Evolutionary conservation across 2,113 vertebrate species (phyloP).

Genomic region (Albula glossodonta): DNA sequence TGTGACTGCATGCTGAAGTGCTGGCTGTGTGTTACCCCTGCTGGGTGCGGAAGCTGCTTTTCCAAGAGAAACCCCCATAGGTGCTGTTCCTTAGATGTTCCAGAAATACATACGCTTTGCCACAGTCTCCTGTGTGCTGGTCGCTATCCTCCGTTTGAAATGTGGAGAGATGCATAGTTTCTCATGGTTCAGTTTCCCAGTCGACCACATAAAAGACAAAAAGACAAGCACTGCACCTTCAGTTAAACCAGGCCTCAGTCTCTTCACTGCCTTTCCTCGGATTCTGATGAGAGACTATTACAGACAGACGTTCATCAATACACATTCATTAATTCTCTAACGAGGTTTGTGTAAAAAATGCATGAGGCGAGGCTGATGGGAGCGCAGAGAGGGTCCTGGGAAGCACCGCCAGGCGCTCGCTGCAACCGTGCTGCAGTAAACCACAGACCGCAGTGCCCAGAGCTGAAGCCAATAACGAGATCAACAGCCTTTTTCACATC

Average conservation of each 20-base stretch:
- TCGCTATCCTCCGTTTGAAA: too few relatives aligned
- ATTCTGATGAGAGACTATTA: neutral
- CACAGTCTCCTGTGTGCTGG: neutral
- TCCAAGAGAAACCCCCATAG: neutral
- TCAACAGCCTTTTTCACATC: neutral
- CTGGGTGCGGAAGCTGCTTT: neutral
- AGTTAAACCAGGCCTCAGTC: neutral
- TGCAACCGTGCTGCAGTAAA: neutral
- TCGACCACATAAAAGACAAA: neutral
- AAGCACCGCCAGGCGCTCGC: neutral
- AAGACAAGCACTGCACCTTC: neutral
- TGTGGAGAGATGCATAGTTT: too few relatives aligned
- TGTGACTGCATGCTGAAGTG: neutral
- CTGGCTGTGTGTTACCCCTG: neutral
- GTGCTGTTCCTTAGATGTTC: neutral
- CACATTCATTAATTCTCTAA: neutral
- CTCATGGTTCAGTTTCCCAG: too few relatives aligned
- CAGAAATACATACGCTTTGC: neutral
- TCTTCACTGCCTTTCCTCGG: neutral
- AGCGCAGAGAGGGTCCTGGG: neutral
- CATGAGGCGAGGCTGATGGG: too few relatives aligned
- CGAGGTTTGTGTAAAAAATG: neutral
- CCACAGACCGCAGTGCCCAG: neutral
- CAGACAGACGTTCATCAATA: neutral
- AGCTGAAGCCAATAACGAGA: neutral